Evolutionary conservation across 2,113 vertebrate species (phyloP).

Genomic region (Poicephalus meyeri): DNA sequence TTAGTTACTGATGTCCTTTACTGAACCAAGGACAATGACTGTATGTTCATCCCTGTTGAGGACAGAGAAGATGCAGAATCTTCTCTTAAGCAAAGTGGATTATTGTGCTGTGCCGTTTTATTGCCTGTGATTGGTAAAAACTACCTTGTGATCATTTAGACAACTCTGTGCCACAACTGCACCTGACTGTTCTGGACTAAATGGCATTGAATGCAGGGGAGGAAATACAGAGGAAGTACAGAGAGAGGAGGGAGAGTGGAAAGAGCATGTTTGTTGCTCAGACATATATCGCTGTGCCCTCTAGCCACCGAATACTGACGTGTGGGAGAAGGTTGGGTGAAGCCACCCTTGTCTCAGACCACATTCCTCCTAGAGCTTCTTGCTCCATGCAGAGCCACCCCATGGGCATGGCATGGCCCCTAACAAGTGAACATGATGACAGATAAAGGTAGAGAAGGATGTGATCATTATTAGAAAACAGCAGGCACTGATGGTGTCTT

Average conservation of each 20-base stretch:
- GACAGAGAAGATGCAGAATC: background rate
- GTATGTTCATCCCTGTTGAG: background rate
- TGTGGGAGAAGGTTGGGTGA: background rate
- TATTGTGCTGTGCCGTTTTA: background rate
- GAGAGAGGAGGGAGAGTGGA: background rate
- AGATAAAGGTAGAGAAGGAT: background rate
- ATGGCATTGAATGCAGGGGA: background rate
- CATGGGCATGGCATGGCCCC: background rate
- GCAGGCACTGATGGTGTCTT: background rate
- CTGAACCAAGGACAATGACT: background rate
- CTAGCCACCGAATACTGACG: fast-evolving
- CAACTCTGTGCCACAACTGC: background rate
- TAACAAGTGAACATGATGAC: background rate
- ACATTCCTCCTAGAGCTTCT: background rate
- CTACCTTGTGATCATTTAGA: background rate
- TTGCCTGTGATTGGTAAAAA: background rate
- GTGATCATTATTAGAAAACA: fast-evolving
- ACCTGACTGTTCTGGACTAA: background rate
- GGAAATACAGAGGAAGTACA: background rate
- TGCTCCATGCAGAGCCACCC: background rate
- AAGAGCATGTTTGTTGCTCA: fast-evolving
- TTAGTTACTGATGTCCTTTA: background rate
- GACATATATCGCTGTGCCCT: fast-evolving
- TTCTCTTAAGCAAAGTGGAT: background rate
- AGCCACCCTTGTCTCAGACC: background rate